Evolutionary conservation across 2,113 vertebrate species (phyloP).

Genomic region (Myiopsitta monachus): DNA sequence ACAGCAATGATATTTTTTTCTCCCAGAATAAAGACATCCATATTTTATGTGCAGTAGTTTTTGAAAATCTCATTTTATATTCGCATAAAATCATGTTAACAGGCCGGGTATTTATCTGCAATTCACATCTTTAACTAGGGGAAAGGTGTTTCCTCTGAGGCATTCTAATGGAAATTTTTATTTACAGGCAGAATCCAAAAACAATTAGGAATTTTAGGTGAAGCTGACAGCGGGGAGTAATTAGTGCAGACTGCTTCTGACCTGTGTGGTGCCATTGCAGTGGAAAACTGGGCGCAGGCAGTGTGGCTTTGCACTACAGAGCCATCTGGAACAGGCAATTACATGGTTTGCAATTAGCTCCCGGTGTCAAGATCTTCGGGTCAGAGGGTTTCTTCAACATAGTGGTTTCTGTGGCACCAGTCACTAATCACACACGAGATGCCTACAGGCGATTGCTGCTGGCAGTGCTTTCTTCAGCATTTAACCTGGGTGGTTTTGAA

Average conservation of each 20-base stretch:
- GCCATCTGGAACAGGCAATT: conserved; percentile 9
- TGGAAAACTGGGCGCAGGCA: neutral
- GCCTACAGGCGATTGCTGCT: neutral
- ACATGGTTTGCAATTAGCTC: conserved; percentile 14
- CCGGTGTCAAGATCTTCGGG: neutral
- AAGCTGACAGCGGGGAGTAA: neutral
- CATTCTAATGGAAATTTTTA: conserved; percentile 37
- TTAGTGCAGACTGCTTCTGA: neutral
- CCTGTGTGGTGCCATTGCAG: neutral
- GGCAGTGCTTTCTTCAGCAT: conserved; percentile 21
- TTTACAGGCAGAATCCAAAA: conserved; percentile 35
- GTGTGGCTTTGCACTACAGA: neutral
- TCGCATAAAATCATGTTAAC: conserved; percentile 3
- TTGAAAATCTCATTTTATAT: conserved; percentile 52
- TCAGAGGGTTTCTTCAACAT: neutral
- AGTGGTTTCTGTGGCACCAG: neutral
- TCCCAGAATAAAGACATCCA: neutral
- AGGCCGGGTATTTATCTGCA: conserved; percentile 25
- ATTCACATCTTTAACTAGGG: conserved; percentile 4
- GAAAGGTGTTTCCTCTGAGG: neutral
- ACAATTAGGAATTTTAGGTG: neutral
- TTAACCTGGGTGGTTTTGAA: neutral
- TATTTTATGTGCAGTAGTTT: conserved; percentile 10
- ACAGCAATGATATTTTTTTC: neutral
- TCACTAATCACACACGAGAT: neutral